Evolutionary conservation across 2,888 invertebrate species (phyloP).

Genomic region (Dione vanillae): DNA sequence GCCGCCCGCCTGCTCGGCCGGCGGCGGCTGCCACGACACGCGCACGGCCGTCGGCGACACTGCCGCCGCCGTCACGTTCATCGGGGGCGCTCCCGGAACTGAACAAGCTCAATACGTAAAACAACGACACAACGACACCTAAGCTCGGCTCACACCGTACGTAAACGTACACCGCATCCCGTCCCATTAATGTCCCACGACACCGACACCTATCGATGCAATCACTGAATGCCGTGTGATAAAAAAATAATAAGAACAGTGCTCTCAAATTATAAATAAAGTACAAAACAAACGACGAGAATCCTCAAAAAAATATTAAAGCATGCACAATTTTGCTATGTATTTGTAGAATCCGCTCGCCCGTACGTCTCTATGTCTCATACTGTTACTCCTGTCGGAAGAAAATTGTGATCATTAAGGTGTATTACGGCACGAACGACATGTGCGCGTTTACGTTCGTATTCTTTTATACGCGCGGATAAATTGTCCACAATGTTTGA

Average conservation of each 20-base stretch:
- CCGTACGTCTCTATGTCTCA: constrained; percentile 75
- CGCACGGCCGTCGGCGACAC: constrained; percentile 94
- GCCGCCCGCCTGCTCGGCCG: constrained; percentile 95
- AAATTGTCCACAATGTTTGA: constrained; percentile 35
- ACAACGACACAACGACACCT: not conserved
- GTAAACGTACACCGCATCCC: not conserved
- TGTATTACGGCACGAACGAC: constrained; percentile 63
- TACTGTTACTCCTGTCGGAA: constrained; percentile 73
- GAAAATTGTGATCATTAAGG: constrained; percentile 66
- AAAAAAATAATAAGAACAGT: constrained; percentile 63
- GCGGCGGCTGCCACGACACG: constrained; percentile 97
- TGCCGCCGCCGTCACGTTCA: constrained; percentile 95
- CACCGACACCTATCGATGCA: constrained; percentile 68
- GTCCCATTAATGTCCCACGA: not conserved
- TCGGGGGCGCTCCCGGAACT: constrained; percentile 99
- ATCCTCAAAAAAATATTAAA: constrained; percentile 60
- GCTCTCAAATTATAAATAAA: constrained; percentile 49
- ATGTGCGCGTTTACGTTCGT: constrained; percentile 38
- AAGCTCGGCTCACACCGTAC: no score
- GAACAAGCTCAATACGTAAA: constrained; percentile 70
- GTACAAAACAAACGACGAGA: constrained; percentile 63
- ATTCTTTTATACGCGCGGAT: constrained; percentile 41
- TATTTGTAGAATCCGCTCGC: constrained; percentile 79
- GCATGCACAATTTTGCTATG: constrained; percentile 71
- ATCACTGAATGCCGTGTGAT: constrained; percentile 81